phyloP scores from a whole-genome alignment of 1,140 invertebrate species.

The Leptinotarsa lineolata region DNA sequence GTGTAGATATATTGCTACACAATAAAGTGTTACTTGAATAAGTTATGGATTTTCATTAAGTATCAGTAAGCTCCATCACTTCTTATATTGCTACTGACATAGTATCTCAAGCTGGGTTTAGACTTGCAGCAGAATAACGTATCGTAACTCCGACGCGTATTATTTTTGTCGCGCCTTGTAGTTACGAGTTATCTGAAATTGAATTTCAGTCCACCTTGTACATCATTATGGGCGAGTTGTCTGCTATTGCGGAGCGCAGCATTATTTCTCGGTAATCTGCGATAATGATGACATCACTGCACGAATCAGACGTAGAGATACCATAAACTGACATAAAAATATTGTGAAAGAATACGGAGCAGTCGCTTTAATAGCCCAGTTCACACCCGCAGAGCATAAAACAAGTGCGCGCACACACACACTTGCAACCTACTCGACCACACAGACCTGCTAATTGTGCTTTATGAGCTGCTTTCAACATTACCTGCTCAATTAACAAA shows the following conservation, averaged over 20 bases:
- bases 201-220: no score
- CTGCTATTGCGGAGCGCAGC: background rate
- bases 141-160: no score
- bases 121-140: no score
- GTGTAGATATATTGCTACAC: no score
- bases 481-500: constrained; percentile 36
- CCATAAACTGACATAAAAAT: constrained; percentile 28
- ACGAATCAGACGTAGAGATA: constrained; percentile 8
- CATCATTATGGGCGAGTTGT: no score
- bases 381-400: constrained; percentile 34
- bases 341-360: constrained; percentile 19
- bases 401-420: constrained; percentile 28
- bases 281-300: constrained; percentile 20
- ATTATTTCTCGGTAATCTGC: background rate
- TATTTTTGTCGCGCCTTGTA: no score
- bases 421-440: constrained; percentile 29
- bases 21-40: no score
- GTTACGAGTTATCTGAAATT: no score
- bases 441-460: constrained; percentile 39
- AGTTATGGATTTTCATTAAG: no score
- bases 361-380: constrained; percentile 26
- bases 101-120: no score
- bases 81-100: no score
- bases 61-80: no score
- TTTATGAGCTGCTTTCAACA: constrained; percentile 31